Evolutionary conservation across 2,113 vertebrate species (phyloP).

Genomic region (Vidua chalybeata): DNA sequence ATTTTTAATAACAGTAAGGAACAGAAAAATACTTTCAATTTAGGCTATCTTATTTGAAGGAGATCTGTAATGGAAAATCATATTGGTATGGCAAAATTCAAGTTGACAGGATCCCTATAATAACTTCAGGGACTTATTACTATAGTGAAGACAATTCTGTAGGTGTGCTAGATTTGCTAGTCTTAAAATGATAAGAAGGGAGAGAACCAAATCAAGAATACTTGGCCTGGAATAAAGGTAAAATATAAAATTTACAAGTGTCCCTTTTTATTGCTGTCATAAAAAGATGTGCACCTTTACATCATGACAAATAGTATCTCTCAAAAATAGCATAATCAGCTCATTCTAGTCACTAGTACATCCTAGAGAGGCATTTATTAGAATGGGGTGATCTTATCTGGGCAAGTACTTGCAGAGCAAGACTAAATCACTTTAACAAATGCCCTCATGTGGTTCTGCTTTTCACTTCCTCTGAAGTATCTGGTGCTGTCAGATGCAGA

Average conservation of each 20-base stretch:
- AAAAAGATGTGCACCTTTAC: neutral
- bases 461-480: neutral
- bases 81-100: neutral
- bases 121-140: neutral
- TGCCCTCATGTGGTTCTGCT: neutral
- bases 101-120: neutral
- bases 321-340: neutral
- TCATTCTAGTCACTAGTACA: neutral
- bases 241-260: neutral
- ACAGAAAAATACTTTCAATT: neutral
- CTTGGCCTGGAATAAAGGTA: neutral
- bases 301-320: neutral
- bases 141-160: neutral
- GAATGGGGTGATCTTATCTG: neutral
- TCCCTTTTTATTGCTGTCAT: neutral
- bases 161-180: neutral
- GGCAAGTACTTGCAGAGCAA: neutral
- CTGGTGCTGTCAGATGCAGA: neutral
- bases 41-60: neutral
- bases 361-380: neutral
- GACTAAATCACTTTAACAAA: neutral
- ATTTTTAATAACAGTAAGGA: neutral
- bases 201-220: neutral
- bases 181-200: neutral
- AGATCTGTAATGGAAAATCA: neutral